Evolutionary conservation across 2,113 vertebrate species (phyloP), one percentile per base, ranked within the genome.

Genomic region (Pungitius pungitius): DNA sequence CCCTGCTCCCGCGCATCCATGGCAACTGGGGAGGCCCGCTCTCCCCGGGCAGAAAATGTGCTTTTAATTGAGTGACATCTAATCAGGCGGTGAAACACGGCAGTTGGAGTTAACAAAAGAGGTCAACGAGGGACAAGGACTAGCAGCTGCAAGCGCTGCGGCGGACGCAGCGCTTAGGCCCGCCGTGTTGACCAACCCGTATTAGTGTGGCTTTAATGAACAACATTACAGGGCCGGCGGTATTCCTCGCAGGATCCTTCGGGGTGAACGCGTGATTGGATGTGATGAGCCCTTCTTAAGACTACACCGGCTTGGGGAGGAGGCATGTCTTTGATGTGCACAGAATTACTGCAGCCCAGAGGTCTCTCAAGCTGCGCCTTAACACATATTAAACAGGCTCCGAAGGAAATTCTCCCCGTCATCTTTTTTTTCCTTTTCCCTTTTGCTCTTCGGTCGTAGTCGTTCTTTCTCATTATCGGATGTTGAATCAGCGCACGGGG

Each of bases 51-150:
- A 85, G 72, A 92, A 40, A 92, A 93, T 91, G 89, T 85, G 88
- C 88, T 90, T 93, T 93, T 94, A 93, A 94, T 94, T 93, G 93
- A 94, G 88, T 91, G 92, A 90, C 91, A 92, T 91, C 88, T 90
- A 93, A 94, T 92, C 90, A 92, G 90, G 82, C 85, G 37, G 79
- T 91, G 91, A 92, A 91, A 92, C 88, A 87, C 86, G 85, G 89
- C 87, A 30, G 83, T n/a, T 45, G 6, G 81, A 87, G 88, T 90
- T 90, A 92, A 92, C 91, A 90, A 90, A 91, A 90, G 84, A 77
- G 87, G 86, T 88, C 81, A 86, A 72, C 75, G 27, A 80, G 85
- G 83, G 86, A 88, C 83, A 83, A 79, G 81, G 73, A 79, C 79
- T 72, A 87, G 58, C 60, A 84, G 83, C 77, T 84, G 78, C 74